These are phyloP conservation scores for Apodemus agrarius DNA, from an alignment of 2,797 vertebrate species.

Conservation along the genomic window DNA sequence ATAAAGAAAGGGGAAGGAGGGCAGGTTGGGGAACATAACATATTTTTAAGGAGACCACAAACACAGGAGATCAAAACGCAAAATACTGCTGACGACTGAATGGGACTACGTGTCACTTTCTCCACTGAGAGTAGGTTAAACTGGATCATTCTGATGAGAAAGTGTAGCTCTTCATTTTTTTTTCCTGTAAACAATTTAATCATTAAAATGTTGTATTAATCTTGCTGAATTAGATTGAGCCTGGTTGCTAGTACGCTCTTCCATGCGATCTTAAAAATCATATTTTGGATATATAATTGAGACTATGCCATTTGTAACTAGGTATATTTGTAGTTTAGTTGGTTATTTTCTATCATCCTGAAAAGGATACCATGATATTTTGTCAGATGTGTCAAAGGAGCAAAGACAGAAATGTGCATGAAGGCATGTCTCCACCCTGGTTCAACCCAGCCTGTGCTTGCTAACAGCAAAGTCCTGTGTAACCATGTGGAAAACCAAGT, in stretches of 20 bases:
- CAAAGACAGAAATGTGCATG: not conserved
- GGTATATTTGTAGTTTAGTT: conserved; percentile 77
- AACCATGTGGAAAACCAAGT: not conserved
- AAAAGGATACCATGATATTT: conserved; percentile 67
- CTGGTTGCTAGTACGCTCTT: not conserved
- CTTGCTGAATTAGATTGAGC: not conserved
- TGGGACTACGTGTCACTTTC: not conserved
- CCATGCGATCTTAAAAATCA: not conserved
- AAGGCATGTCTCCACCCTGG: not conserved
- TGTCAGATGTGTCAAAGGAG: conserved; percentile 58
- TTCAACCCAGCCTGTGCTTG: not conserved
- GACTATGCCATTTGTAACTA: conserved; percentile 68
- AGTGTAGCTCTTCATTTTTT: not conserved
- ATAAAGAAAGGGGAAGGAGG: not conserved
- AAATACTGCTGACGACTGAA: not conserved
- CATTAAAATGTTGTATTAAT: conserved; percentile 37
- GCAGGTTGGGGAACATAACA: not conserved
- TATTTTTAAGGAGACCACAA: not conserved
- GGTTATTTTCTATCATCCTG: conserved; percentile 79
- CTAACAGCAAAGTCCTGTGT: not conserved
- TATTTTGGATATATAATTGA: conserved; percentile 10
- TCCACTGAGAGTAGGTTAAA: not conserved
- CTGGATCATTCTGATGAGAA: conserved; percentile 5
- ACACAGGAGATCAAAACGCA: not conserved
- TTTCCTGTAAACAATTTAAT: conserved; percentile 12